A percentile compares a stretch with the other conserved stretches of the same genome.
These are phyloP conservation scores for Epiblema foenella DNA, from an alignment of 2,888 invertebrate genomes.

Conservation along the genomic window DNA sequence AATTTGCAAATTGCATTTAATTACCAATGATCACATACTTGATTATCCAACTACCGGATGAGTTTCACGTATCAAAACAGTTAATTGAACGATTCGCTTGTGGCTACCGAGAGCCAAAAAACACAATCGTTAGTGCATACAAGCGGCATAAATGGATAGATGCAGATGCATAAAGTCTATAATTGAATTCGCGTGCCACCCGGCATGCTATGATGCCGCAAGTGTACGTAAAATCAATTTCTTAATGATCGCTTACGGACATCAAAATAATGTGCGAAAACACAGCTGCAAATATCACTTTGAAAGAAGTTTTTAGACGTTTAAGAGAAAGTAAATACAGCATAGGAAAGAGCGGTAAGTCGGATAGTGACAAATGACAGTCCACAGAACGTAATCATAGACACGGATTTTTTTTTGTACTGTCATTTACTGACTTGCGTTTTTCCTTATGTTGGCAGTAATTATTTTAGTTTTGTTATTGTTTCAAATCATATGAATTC, in stretches of 20 bases:
- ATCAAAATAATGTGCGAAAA: constrained; percentile 19
- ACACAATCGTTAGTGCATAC: constrained; percentile 39
- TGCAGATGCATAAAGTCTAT: constrained; percentile 31
- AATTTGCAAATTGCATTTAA: no score
- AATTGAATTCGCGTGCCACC: constrained; percentile 42
- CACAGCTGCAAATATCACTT: neutral
- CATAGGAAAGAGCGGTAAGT: no score
- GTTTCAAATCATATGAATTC: no score
- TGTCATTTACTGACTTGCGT: no score
- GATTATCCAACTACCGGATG: neutral
- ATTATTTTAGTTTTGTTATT: no score
- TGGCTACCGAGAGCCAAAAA: constrained; percentile 24
- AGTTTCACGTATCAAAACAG: constrained; percentile 19
- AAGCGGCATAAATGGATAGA: constrained; percentile 36
- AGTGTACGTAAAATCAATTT: constrained; percentile 28
- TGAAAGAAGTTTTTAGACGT: no score
- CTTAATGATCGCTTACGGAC: constrained; percentile 24
- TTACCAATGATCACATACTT: no score
- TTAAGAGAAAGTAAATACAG: no score
- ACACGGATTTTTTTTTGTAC: no score
- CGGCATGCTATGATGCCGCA: constrained; percentile 22
- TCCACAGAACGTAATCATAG: no score
- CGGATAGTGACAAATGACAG: no score
- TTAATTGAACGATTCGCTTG: constrained; percentile 30
- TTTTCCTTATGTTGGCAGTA: no score